Evolutionary conservation across 1,140 invertebrate genomes (phyloP), one percentile per base, ranked within the genome.

Genomic region (Drosophila persimilis): DNA sequence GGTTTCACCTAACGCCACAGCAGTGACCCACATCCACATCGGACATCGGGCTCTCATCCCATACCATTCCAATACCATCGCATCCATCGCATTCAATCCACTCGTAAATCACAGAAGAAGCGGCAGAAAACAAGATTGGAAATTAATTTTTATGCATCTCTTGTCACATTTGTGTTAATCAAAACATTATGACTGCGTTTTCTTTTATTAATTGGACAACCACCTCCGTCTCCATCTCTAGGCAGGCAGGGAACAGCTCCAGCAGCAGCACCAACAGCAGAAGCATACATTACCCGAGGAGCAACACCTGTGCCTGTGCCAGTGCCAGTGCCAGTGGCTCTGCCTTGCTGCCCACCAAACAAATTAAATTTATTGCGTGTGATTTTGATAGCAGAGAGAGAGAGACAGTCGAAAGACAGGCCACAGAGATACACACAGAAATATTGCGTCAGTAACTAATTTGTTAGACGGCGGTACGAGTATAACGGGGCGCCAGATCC

Each of bases 371-470:
- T 88, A 88, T 88, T 88, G 83, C 83, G 83, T 88, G 83, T 88
- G 83, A 88, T 88, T 88, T 88, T 83, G 83, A 88, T 83, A 88
- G 84, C 73, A 79, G 56, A 69, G 55, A 73, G 24, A 69, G 55
- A 73, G 24, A 55, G 35, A 72, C 35, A 35, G 35, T 13, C 35
- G 11, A 13, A 39, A 39, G 35, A 39, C 35, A 39, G 11, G 35
- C 35, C 35, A 39, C 35, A 39, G 35, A 39, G 35, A 39, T 39
- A 39, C 35, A 39, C 67, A 79, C 72, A 74, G 66, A 88, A 65
- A 83, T 88, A 88, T 88, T 88, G 83, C 78, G 84, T 88, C 83
- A 88, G 83, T 79, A 79, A 88, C 84, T 88, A 88, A 88, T 88
- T 88, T 88, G 79, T 88, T 88, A 66, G 62, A 54, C 58, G 50